phyloP scores from a whole-genome alignment of 2,888 invertebrate species.

The Amiota mariae region DNA sequence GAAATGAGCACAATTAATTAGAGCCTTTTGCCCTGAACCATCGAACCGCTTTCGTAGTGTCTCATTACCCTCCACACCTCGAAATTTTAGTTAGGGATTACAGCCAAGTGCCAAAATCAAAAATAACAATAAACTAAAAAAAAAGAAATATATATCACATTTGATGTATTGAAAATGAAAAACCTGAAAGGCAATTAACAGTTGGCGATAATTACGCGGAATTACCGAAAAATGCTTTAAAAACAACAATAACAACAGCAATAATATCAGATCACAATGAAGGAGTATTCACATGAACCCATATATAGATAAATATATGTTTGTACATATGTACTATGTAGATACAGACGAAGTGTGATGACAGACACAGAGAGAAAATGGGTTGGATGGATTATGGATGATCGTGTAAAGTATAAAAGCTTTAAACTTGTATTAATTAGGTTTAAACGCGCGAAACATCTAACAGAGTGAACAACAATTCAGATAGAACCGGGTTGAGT shows the following conservation, averaged over 20 bases:
- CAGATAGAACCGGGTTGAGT: neutral
- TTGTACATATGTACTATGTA: too few species aligned
- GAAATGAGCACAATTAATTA: constrained; percentile 71
- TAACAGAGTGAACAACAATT: constrained; percentile 44
- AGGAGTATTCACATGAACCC: neutral
- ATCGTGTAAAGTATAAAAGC: constrained; percentile 30
- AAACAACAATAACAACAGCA: constrained; percentile 20
- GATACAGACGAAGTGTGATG: neutral
- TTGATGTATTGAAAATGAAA: constrained; percentile 35
- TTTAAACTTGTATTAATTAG: constrained; percentile 55
- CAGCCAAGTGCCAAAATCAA: neutral
- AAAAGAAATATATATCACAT: neutral
- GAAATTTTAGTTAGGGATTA: too few species aligned
- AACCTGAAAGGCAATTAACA: constrained; percentile 65
- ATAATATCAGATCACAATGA: neutral
- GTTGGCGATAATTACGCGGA: constrained; percentile 61
- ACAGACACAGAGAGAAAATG: neutral
- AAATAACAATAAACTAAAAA: neutral
- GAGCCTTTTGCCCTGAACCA: constrained; percentile 54
- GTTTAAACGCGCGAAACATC: constrained; percentile 56
- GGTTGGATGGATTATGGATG: constrained; percentile 35
- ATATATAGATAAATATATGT: neutral
- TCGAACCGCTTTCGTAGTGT: neutral
- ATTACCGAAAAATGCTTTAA: constrained; percentile 39
- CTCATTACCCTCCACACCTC: too few species aligned